Percentiles rank a stretch among this genome's conserved stretches.
Evolutionary conservation across 2,888 invertebrate genomes (phyloP).

Genomic region (Amiota communis): DNA sequence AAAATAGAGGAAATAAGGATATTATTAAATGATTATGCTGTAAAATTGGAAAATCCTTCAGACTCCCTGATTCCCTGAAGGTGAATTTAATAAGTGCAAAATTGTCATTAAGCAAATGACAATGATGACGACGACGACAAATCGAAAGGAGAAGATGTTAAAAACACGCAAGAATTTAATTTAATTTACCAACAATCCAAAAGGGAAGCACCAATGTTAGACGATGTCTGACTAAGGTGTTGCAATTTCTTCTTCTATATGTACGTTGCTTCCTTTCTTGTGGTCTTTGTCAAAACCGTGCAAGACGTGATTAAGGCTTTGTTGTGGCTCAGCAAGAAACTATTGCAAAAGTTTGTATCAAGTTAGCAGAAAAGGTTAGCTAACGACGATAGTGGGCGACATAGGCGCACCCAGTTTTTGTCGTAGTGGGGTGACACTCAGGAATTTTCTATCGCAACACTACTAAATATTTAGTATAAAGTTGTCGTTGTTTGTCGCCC

Average conservation of each 20-base stretch:
- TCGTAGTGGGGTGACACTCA: too few relatives aligned
- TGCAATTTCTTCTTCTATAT: too few relatives aligned
- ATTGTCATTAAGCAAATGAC: not conserved
- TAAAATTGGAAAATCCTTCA: not conserved
- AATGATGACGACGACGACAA: not conserved
- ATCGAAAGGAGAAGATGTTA: not conserved
- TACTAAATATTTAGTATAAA: not conserved
- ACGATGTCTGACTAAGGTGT: too few relatives aligned
- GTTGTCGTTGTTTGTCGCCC: not conserved
- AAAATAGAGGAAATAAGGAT: too few relatives aligned
- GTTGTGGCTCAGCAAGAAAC: not conserved
- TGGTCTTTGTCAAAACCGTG: too few relatives aligned
- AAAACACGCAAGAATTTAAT: not conserved
- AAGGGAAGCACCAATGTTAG: too few relatives aligned
- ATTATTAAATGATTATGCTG: too few relatives aligned
- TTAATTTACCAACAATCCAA: not conserved
- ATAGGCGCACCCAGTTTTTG: too few relatives aligned
- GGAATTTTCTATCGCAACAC: not conserved
- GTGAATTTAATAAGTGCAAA: conserved; percentile 3
- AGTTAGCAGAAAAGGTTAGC: too few relatives aligned
- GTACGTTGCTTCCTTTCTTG: too few relatives aligned
- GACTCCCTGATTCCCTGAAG: not conserved
- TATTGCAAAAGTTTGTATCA: too few relatives aligned
- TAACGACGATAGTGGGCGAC: too few relatives aligned
- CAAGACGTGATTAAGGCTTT: conserved; percentile 10